Conservation (phyloP, 2,797 vertebrate species). For the Platalea minor region DNA sequence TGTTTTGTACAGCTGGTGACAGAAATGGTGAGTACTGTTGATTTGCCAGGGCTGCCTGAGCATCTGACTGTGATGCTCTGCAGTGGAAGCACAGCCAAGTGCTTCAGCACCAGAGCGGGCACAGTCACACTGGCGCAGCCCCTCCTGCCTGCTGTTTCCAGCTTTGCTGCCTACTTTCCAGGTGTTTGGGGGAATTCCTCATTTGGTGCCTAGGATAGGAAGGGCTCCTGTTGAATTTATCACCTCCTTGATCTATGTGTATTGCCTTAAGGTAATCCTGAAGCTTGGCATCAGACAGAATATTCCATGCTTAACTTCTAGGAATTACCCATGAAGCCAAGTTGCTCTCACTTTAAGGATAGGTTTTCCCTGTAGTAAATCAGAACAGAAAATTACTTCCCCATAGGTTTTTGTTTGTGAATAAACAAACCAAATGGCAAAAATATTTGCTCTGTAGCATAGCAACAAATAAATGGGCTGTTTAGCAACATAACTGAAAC, state of each 20-base stretch:
- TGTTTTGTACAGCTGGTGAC: neutral
- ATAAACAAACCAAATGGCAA: neutral
- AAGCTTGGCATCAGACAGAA: neutral
- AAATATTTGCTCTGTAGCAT: conserved; percentile 24
- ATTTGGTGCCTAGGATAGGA: neutral
- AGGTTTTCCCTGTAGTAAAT: neutral
- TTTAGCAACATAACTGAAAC: neutral
- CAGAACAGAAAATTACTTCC: neutral
- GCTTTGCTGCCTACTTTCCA: neutral
- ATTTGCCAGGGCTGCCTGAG: neutral
- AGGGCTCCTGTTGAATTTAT: neutral
- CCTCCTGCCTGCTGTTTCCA: neutral
- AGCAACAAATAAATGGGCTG: neutral
- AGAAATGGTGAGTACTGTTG: fast-evolving
- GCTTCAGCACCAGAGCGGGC: neutral
- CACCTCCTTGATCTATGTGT: neutral
- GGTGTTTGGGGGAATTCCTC: neutral
- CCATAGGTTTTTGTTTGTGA: neutral
- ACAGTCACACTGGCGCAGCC: fast-evolving
- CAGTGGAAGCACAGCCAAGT: fast-evolving
- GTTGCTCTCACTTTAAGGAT: neutral
- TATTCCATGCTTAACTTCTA: neutral
- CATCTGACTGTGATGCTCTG: neutral
- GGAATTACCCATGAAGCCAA: neutral
- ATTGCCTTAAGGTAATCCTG: neutral